Evolutionary conservation across 2,888 invertebrate species (phyloP).

Genomic region (Acanthosepion esculentum): DNA sequence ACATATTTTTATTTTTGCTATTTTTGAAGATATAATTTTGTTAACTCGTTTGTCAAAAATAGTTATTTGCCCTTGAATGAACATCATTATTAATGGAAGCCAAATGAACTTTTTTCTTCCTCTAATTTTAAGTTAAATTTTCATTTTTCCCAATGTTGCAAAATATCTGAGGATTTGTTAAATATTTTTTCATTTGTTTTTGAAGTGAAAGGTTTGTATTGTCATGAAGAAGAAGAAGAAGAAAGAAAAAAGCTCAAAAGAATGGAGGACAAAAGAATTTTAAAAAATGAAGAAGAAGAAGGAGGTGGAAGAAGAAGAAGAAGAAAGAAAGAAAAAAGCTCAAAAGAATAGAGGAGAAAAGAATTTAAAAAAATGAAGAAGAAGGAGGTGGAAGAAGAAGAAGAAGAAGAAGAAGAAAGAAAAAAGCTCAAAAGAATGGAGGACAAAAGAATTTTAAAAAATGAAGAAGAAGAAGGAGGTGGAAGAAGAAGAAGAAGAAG

Average conservation of each 20-base stretch:
- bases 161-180: not conserved
- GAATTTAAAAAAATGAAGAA: not conserved
- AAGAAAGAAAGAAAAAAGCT: not conserved
- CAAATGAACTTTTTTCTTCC: not conserved
- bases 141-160: not conserved
- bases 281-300: not conserved
- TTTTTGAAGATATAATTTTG: slow-evolving; percentile 20
- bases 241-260: not conserved
- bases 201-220: not conserved
- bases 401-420: not conserved
- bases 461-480: not conserved
- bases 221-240: not conserved
- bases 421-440: not conserved
- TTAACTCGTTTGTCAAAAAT: not conserved
- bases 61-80: slow-evolving; percentile 6
- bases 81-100: not conserved
- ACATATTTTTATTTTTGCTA: not conserved
- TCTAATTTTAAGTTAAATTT: not conserved
- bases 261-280: too few species aligned
- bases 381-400: too few species aligned
- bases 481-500: too few species aligned
- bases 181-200: not conserved
- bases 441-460: too few species aligned
- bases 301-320: too few species aligned
- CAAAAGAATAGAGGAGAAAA: not conserved